These are phyloP conservation scores for Ophiothrix spiculata DNA, from an alignment of 35 echinoderm and acorn worm genomes.

Conservation along the genomic window DNA sequence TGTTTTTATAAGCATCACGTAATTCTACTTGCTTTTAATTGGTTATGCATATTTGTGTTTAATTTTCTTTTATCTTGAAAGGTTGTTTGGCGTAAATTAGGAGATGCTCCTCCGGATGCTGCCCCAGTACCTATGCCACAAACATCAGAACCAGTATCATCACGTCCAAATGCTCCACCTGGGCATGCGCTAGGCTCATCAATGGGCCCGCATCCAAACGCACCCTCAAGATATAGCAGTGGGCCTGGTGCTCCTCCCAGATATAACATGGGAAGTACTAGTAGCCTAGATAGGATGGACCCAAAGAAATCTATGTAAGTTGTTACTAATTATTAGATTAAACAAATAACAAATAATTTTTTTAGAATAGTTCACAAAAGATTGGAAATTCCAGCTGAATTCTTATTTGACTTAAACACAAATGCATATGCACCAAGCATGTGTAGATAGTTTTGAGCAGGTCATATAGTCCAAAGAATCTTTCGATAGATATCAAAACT, in stretches of 20 bases:
- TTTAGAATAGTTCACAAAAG: too few relatives aligned
- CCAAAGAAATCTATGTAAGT: neutral
- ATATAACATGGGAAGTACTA: neutral
- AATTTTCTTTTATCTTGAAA: neutral
- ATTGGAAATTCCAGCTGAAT: too few relatives aligned
- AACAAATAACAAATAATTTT: too few relatives aligned
- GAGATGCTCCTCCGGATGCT: conserved; percentile 26
- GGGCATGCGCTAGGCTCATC: neutral
- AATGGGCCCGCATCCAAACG: neutral
- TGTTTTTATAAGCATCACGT: too few relatives aligned
- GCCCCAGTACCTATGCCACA: neutral
- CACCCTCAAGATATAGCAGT: neutral
- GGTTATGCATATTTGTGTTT: too few relatives aligned
- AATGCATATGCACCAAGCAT: too few relatives aligned
- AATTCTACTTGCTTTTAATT: too few relatives aligned
- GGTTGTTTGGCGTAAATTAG: conserved; percentile 64
- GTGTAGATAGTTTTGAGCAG: too few relatives aligned
- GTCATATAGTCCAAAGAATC: too few relatives aligned
- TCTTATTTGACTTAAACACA: too few relatives aligned
- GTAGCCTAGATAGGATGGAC: neutral
- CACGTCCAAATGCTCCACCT: neutral
- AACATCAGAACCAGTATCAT: neutral
- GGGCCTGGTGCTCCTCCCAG: neutral
- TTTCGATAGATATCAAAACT: too few relatives aligned
- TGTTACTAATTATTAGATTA: too few relatives aligned